Evolutionary conservation across 1,140 invertebrate species (phyloP), one percentile per base, ranked within the genome.

Genomic region (Papilio glaucus): DNA sequence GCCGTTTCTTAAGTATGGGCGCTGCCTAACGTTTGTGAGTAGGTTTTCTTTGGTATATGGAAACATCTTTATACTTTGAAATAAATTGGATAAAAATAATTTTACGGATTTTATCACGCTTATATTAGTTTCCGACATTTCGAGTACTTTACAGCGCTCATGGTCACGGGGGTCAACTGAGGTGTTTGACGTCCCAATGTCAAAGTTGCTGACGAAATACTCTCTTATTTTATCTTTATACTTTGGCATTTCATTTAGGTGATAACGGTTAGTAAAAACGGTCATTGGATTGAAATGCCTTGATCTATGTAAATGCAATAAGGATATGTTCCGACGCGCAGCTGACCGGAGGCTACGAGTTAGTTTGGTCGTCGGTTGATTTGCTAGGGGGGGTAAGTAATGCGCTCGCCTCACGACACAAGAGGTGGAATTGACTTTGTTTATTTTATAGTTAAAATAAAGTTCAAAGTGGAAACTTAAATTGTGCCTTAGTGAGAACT

Each of bases 401-500:
- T 45, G 82, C 60, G 74, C 68, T 67, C 69, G 74, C 75, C 78
- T 78, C 77, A 81, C 62, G 37, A 45, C 39, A 71, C 72, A 73
- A 76, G 82, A 81, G 82, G 85, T 33, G 84, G 85, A 88, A 87
- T 89, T 89, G 82, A 88, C 85, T 81, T 89, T 78, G 79, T 88
- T 91, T 89, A 84, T 89, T 86, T 92, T 87, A 90, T 85, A 85
- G 68, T 88, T 85, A 84, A 57, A 88, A 89, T 87, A 86, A 91
- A 90, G 88, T 92, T 90, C 88, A 92, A 92, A 92, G 79, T 82
- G 85, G 85, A 91, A 87, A 90, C 87, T 88, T 86, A 89, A 89
- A 92, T 92, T 91, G 89, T 92, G 90, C 90, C 90, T 92, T 92
- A 92, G 90, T 91, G 90, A 89, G 78, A 85, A 85, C 87, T 78